Percentiles rank a stretch among this genome's conserved stretches.
Evolutionary conservation across 2,888 invertebrate species (phyloP).

Genomic region (Eupithecia subfuscata): DNA sequence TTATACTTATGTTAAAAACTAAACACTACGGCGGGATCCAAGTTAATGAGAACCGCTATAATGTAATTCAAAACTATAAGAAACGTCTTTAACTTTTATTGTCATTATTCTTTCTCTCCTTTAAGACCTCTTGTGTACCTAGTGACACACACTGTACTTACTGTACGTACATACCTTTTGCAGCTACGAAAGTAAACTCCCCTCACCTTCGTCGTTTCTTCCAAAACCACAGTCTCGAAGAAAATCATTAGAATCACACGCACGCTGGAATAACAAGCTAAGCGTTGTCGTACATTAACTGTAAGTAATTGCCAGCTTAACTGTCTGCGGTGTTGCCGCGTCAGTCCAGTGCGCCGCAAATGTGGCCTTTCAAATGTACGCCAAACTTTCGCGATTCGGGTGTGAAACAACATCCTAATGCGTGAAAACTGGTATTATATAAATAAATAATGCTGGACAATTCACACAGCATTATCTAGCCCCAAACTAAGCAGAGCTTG

Average conservation of each 20-base stretch:
- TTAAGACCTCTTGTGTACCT: not conserved
- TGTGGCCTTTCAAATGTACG: conserved; percentile 24
- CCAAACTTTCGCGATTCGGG: not conserved
- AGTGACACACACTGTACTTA: not conserved
- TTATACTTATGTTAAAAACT: too few species aligned
- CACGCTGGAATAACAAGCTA: conserved; percentile 57
- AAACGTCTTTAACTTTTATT: too few species aligned
- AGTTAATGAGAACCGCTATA: too few species aligned
- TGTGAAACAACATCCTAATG: not conserved
- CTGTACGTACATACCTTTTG: not conserved
- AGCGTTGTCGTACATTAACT: conserved; percentile 62
- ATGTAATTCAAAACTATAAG: too few species aligned
- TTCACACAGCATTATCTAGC: too few species aligned
- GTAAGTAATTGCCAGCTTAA: conserved; percentile 68
- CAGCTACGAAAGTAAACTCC: not conserved
- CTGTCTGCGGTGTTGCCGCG: conserved; percentile 49
- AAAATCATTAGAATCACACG: conserved; percentile 41
- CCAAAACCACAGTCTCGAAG: conserved; percentile 14
- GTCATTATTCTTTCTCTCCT: not conserved
- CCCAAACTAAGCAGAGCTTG: too few species aligned
- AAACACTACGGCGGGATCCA: too few species aligned
- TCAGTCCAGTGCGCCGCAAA: conserved; percentile 47
- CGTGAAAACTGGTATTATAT: too few species aligned
- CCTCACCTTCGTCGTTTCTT: not conserved
- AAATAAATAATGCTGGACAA: too few species aligned